Conservation (phyloP, 2,888 invertebrate species). For the Limenitis camilla region DNA sequence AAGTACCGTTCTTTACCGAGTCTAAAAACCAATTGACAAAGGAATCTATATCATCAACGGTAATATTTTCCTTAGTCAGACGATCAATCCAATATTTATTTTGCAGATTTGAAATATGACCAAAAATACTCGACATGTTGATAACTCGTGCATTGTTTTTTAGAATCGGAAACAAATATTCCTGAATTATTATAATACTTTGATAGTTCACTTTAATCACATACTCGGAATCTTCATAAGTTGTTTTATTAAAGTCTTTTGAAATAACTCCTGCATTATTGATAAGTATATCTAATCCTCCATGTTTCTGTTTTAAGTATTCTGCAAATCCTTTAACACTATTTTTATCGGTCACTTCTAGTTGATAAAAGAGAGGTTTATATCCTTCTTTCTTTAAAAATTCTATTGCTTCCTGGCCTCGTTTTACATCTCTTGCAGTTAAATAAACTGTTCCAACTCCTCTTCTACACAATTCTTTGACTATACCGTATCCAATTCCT, state of each 20-base stretch:
- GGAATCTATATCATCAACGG: conserved; percentile 26
- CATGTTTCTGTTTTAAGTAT: conserved; percentile 29
- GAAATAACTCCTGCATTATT: conserved; percentile 35
- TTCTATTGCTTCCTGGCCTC: conserved; percentile 71
- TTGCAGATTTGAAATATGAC: conserved; percentile 30
- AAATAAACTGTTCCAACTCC: conserved; percentile 78
- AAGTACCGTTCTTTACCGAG: conserved; percentile 25
- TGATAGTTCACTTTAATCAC: conserved; percentile 33
- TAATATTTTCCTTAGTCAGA: conserved; percentile 24
- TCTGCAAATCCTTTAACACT: conserved; percentile 31
- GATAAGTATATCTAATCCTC: conserved; percentile 34
- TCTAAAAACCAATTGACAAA: conserved; percentile 32
- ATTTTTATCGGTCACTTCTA: conserved; percentile 30
- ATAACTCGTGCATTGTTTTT: conserved; percentile 31
- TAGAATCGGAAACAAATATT: conserved; percentile 30
- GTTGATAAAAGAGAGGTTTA: conserved; percentile 39
- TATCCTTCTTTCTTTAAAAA: conserved; percentile 64
- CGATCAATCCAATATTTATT: conserved; percentile 30
- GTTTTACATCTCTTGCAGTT: conserved; percentile 71
- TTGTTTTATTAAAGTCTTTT: conserved; percentile 20
- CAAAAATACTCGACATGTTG: conserved; percentile 33
- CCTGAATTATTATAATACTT: conserved; percentile 29
- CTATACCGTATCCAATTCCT: conserved; percentile 78
- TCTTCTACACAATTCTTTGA: conserved; percentile 73
- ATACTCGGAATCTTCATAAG: conserved; percentile 31